Evolutionary conservation across 2,113 vertebrate species (phyloP).

Genomic region (Clarias magur): DNA sequence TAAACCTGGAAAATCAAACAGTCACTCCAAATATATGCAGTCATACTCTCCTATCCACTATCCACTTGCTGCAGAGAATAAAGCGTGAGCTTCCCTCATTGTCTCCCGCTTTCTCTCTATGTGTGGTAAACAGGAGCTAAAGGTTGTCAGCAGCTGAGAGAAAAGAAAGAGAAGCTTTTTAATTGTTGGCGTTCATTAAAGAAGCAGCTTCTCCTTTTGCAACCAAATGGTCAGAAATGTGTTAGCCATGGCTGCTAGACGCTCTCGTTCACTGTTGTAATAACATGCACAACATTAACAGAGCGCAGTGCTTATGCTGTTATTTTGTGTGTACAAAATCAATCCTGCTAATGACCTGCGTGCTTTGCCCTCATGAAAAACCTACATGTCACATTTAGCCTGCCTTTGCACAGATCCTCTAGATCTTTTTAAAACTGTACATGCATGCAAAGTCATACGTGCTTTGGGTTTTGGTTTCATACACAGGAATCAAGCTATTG

Average conservation of each 20-base stretch:
- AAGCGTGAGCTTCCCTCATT: conserved; percentile 55
- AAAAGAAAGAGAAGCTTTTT: conserved; percentile 51
- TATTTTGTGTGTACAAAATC: conserved; percentile 13
- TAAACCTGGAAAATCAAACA: conserved; percentile 68
- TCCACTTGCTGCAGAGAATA: conserved; percentile 65
- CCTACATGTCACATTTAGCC: background rate
- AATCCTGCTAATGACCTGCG: background rate
- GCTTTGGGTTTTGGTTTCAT: background rate
- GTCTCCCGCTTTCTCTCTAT: background rate
- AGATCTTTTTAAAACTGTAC: background rate
- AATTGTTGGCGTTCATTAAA: conserved; percentile 69
- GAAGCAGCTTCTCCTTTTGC: conserved; percentile 63
- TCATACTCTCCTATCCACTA: conserved; percentile 53
- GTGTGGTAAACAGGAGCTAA: conserved; percentile 57
- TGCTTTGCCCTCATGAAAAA: background rate
- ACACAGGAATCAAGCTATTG: background rate
- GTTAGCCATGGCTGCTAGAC: conserved; percentile 54
- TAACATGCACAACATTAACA: conserved; percentile 58
- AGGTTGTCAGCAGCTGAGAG: conserved; percentile 56
- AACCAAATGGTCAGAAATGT: conserved; percentile 58
- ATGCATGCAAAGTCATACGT: background rate
- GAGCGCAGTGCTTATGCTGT: conserved; percentile 7
- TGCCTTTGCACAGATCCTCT: background rate
- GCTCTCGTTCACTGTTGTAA: conserved; percentile 49
- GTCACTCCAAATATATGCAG: conserved; percentile 38